Conservation (phyloP, 1,140 invertebrate genomes). For the Chymomyza costata region DNA sequence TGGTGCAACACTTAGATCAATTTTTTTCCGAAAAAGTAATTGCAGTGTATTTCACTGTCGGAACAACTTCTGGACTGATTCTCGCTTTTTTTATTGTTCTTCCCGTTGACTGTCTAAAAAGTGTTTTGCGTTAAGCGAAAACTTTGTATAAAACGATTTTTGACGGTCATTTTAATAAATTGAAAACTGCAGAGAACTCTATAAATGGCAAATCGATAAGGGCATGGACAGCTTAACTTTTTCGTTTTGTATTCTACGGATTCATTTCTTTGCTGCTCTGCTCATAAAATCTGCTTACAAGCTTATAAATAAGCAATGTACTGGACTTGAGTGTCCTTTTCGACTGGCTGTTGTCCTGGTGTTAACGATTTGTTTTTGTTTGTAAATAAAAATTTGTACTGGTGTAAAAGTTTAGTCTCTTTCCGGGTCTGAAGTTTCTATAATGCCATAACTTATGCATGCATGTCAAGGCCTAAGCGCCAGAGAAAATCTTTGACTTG, state of each 20-base stretch:
- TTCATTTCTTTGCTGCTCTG: slow-evolving; percentile 49
- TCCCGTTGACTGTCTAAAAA: slow-evolving; percentile 54
- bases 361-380: slow-evolving; percentile 59
- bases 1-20: too few relatives aligned
- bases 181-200: slow-evolving; percentile 48
- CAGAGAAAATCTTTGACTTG: slow-evolving; percentile 55
- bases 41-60: too few relatives aligned
- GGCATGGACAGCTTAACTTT: slow-evolving; percentile 10
- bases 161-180: slow-evolving; percentile 72
- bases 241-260: slow-evolving; percentile 11
- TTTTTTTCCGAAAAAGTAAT: too few relatives aligned
- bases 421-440: slow-evolving; percentile 12
- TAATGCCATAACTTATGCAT: slow-evolving; percentile 63
- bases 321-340: slow-evolving; percentile 12
- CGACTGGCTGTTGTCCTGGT: slow-evolving; percentile 4
- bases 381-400: slow-evolving; percentile 37
- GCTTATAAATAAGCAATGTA: slow-evolving; percentile 59
- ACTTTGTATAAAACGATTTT: slow-evolving; percentile 59
- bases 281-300: slow-evolving; percentile 70
- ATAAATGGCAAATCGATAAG: slow-evolving; percentile 40
- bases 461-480: slow-evolving; percentile 59
- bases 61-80: too few relatives aligned
- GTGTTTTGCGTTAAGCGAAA: slow-evolving; percentile 63
- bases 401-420: slow-evolving; percentile 41
- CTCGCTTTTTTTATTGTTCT: slow-evolving; percentile 22